Evolutionary conservation across 2,113 vertebrate species (phyloP).

Genomic region (Silurus glanis): DNA sequence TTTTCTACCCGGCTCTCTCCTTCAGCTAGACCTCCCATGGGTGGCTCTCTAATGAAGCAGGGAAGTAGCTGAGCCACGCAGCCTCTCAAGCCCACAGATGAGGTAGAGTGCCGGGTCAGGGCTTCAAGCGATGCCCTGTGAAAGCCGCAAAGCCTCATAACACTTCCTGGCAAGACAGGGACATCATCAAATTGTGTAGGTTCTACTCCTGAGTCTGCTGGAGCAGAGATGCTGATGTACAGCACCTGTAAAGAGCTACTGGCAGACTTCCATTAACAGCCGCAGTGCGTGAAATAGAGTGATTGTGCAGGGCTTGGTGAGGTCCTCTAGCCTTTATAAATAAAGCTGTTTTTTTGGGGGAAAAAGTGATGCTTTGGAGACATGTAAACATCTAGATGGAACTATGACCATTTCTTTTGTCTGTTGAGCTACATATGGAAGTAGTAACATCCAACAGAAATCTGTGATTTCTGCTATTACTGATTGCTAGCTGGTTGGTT

Average conservation of each 20-base stretch:
- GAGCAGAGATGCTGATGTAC: constrained; percentile 29
- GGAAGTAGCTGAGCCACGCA: constrained; percentile 45
- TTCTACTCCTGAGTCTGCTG: constrained; percentile 23
- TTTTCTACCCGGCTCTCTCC: constrained; percentile 26
- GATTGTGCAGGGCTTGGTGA: background rate
- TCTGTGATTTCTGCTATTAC: background rate
- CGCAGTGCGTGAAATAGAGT: constrained; percentile 30
- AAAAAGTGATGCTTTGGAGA: background rate
- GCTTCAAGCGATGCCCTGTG: constrained; percentile 15
- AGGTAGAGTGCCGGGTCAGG: constrained; percentile 42
- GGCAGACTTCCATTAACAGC: constrained; percentile 30
- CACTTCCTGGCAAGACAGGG: constrained; percentile 11
- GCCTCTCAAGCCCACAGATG: constrained; percentile 34
- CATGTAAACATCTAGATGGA: background rate
- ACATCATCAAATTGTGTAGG: constrained; percentile 47
- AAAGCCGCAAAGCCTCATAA: constrained; percentile 31
- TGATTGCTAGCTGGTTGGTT: background rate
- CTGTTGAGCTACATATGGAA: no score
- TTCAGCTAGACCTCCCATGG: constrained; percentile 37
- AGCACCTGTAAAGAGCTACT: constrained; percentile 25
- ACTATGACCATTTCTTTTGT: background rate
- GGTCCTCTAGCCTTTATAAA: background rate
- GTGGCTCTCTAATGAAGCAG: constrained; percentile 50
- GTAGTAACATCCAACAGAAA: background rate
- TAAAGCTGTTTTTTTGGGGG: background rate